Evolutionary conservation across 1,140 invertebrate genomes (phyloP), one percentile per base, ranked within the genome.

Genomic region (Ceratina calcarata): DNA sequence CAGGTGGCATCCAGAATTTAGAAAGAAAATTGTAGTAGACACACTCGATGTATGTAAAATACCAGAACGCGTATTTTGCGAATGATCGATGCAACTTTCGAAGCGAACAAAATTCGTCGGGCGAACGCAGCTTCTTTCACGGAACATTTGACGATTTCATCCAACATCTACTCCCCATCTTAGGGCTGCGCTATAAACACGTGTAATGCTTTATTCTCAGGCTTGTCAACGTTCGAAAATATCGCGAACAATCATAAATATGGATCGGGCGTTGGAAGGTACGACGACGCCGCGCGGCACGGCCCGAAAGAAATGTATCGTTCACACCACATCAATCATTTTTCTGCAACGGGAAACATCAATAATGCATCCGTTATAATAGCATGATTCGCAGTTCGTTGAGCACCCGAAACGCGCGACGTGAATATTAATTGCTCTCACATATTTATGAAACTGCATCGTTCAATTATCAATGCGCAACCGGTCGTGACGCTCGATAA

Each of bases 301-400:
- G 37, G 2, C 37, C 37, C 37, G 16, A 55, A 71, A 78, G 79
- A 55, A 70, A 81, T 69, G 37, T 79, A 77, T 81, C 79, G 55
- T 80, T 81, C 61, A 55, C 66, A 75, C 66, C 27, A 78, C 80
- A 78, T 81, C 74, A 57, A 81, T 78, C 80, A 77, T 32, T 20
- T 60, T 51, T 22, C 15, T 20, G 60, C 67, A 49, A 72, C 68
- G 49, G 37, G 22, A 55, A 64, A 45, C 76, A 37, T 72, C 76
- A 24, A 71, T 72, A 55, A 72, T 22, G n/a, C 45, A 45, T 53
- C 22, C 37, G 60, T 45, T 72, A 70, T 55, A 64, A 71, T 55
- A 64, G 37, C 58, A n/a, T 55, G 68, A 72, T 55, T 71, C 71
- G 71, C 68, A 78, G 7, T 22, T n/a, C 45, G 20, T 24, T 24